Evolutionary conservation across 2,113 vertebrate genomes (phyloP).

Genomic region (Bothrops jararaca): DNA sequence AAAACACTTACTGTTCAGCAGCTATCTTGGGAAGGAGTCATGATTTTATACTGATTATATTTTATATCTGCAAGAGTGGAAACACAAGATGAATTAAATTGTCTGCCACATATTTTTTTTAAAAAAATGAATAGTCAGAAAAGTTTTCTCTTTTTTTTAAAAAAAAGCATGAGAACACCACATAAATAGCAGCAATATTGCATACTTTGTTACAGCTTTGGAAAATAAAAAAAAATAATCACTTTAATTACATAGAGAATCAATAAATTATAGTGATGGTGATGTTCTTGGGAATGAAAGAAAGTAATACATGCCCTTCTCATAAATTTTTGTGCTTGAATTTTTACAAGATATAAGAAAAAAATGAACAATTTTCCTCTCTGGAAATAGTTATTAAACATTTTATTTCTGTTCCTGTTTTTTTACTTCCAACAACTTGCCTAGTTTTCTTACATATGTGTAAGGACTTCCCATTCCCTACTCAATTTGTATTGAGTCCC

Average conservation of each 20-base stretch:
- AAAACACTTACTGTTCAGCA: background rate
- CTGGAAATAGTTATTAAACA: background rate
- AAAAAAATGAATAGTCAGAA: background rate
- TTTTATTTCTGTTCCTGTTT: background rate
- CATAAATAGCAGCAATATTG: background rate
- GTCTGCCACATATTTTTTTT: background rate
- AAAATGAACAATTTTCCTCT: background rate
- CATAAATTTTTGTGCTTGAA: background rate
- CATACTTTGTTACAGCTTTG: background rate
- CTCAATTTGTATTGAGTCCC: background rate
- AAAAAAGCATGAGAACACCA: background rate
- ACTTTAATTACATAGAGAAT: slow-evolving; percentile 15
- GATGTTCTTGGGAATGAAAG: background rate
- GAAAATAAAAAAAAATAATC: background rate
- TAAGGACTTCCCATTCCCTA: background rate
- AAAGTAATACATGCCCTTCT: background rate
- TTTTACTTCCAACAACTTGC: background rate
- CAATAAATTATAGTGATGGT: background rate
- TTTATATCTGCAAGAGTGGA: background rate
- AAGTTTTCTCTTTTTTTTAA: background rate
- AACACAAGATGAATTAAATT: background rate
- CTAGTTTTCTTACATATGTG: background rate
- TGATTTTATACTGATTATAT: background rate
- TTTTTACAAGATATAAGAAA: background rate
- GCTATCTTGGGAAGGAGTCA: background rate